Percentiles rank a stretch among this genome's conserved stretches.
phyloP scores from a whole-genome alignment of 2,113 vertebrate species.

The Oophaga pumilio region DNA sequence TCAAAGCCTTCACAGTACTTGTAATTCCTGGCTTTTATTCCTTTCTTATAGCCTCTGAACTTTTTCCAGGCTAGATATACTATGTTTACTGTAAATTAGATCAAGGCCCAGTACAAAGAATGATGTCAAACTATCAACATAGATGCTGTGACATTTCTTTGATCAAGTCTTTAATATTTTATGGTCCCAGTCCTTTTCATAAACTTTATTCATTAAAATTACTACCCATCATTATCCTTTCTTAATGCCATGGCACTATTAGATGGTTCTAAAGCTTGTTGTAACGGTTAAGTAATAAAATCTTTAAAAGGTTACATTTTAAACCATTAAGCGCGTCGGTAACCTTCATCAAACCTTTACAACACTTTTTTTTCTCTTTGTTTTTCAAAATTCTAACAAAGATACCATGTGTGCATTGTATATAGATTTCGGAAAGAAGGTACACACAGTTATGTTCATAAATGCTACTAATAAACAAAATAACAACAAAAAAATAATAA shows the following conservation, averaged over 20 bases:
- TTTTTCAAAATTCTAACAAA: not conserved
- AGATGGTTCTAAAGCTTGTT: not conserved
- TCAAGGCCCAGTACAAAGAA: slow-evolving; percentile 32
- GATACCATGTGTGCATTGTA: not conserved
- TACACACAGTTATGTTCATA: not conserved
- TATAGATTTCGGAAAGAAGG: not conserved
- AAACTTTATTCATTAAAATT: slow-evolving; percentile 36
- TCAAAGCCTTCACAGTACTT: not conserved
- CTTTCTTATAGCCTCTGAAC: slow-evolving; percentile 28
- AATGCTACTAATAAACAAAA: not conserved
- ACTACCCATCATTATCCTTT: slow-evolving; percentile 41
- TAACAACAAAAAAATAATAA: not conserved
- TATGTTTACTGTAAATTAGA: slow-evolving; percentile 35
- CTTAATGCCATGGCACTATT: slow-evolving; percentile 34
- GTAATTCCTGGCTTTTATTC: slow-evolving; percentile 43
- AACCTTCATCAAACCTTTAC: slow-evolving; percentile 38
- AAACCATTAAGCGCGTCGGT: not conserved
- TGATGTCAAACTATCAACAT: slow-evolving; percentile 43
- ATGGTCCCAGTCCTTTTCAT: slow-evolving; percentile 25
- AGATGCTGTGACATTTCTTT: slow-evolving; percentile 41
- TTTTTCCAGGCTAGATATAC: slow-evolving; percentile 28
- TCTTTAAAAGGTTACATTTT: slow-evolving; percentile 49
- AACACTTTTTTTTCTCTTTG: slow-evolving; percentile 9
- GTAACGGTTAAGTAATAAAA: slow-evolving; percentile 37
- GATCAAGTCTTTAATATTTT: slow-evolving; percentile 33